A percentile compares a stretch with the other conserved stretches of the same genome.
Conservation (phyloP, 2,797 vertebrate genomes). For the Lerista edwardsae region DNA sequence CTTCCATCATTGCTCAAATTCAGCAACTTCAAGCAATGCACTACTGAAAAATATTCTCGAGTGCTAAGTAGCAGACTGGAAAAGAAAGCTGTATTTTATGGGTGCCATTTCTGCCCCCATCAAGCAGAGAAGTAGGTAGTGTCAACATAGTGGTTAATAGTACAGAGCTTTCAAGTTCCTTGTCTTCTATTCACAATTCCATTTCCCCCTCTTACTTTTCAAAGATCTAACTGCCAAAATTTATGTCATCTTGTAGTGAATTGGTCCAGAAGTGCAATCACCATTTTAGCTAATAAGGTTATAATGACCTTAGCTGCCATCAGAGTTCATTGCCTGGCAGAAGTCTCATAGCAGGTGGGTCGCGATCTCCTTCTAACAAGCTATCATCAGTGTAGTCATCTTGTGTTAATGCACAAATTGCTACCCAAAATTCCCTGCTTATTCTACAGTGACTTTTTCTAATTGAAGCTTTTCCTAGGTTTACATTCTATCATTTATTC, state of each 20-base stretch:
- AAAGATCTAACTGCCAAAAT: constrained; percentile 45
- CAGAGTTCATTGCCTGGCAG: constrained; percentile 51
- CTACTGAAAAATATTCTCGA: background rate
- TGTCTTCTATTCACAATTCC: constrained; percentile 24
- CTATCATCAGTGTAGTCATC: constrained; percentile 24
- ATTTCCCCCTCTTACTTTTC: background rate
- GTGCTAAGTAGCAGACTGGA: constrained; percentile 4
- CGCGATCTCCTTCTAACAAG: constrained; percentile 55
- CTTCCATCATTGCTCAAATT: background rate
- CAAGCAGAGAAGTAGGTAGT: background rate
- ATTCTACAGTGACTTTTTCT: constrained; percentile 30
- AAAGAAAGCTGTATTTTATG: constrained; percentile 27
- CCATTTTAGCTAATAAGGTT: constrained; percentile 58
- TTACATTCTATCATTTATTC: background rate
- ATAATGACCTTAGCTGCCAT: constrained; percentile 61
- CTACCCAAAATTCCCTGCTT: constrained; percentile 7
- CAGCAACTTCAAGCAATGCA: constrained; percentile 1
- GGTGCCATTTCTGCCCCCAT: background rate
- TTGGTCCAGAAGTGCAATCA: constrained; percentile 42
- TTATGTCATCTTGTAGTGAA: constrained; percentile 22
- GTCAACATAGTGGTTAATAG: constrained; percentile 16
- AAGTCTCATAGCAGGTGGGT: constrained; percentile 45
- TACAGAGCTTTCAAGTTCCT: constrained; percentile 21
- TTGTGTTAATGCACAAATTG: constrained; percentile 57
- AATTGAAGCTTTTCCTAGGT: constrained; percentile 1